phyloP scores from a whole-genome alignment of 2,797 vertebrate species.

The Lithobates sylvaticus region DNA sequence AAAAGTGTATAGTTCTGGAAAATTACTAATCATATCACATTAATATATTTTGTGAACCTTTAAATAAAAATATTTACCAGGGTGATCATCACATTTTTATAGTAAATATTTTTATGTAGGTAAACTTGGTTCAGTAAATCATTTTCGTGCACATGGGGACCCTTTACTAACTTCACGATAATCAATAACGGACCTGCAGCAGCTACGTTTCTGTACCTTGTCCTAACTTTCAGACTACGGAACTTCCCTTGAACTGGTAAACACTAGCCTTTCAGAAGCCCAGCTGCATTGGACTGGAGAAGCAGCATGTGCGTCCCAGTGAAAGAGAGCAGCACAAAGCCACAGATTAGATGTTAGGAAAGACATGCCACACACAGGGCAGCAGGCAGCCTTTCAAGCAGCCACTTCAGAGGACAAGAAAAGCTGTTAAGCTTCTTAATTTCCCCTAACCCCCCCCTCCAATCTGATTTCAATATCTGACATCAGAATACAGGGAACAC shows the following conservation, averaged over 20 bases:
- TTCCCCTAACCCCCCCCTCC: constrained; percentile 4
- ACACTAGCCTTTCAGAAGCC: not conserved
- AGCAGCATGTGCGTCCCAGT: not conserved
- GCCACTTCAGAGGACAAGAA: constrained; percentile 57
- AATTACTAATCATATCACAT: not conserved
- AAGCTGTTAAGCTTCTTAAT: constrained; percentile 59
- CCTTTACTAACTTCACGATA: not conserved
- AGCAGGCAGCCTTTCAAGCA: constrained; percentile 49
- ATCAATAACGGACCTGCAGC: not conserved
- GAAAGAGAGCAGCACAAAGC: constrained; percentile 37
- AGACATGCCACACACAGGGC: constrained; percentile 46
- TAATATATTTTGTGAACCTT: not conserved
- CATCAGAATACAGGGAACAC: constrained; percentile 15
- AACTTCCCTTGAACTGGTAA: not conserved
- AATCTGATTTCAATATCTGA: constrained; percentile 46
- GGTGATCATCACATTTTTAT: not conserved
- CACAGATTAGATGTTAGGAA: constrained; percentile 44
- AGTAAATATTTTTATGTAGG: not conserved
- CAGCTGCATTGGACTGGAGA: not conserved
- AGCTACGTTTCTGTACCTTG: not conserved
- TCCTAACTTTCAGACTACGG: not conserved
- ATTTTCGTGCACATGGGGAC: not conserved
- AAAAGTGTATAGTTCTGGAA: not conserved
- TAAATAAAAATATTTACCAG: not conserved
- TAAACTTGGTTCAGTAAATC: not conserved